Conservation (phyloP, 2,888 invertebrate genomes). For the Charanyca ferruginea region DNA sequence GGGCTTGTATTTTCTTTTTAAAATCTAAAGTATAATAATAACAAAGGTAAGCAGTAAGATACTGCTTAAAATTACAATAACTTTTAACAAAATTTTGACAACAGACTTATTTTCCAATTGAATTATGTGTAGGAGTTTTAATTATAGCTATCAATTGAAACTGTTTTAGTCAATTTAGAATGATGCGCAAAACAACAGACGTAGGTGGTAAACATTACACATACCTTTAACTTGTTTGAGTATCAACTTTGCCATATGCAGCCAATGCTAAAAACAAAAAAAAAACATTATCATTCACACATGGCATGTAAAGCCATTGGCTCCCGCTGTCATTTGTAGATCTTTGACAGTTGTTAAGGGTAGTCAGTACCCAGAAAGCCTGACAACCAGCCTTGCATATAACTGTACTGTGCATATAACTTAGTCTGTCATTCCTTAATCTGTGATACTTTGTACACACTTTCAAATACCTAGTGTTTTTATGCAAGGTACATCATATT, state of each 20-base stretch:
- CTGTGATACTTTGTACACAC: too few relatives aligned
- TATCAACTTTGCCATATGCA: conserved; percentile 97
- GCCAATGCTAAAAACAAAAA: conserved; percentile 95
- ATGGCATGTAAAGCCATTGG: too few relatives aligned
- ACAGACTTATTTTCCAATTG: not conserved
- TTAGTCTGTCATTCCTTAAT: too few relatives aligned
- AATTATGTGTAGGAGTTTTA: conserved; percentile 12
- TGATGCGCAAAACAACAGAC: conserved; percentile 10
- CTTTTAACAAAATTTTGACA: not conserved
- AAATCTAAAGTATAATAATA: too few relatives aligned
- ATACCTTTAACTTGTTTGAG: conserved; percentile 98
- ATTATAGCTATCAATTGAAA: conserved; percentile 10
- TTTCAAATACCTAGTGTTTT: too few relatives aligned
- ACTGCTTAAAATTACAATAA: not conserved
- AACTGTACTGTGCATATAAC: too few relatives aligned
- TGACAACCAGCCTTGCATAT: too few relatives aligned
- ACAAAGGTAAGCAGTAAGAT: not conserved
- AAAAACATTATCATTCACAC: not conserved
- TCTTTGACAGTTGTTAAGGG: too few relatives aligned
- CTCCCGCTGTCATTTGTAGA: too few relatives aligned
- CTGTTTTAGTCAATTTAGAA: conserved; percentile 9
- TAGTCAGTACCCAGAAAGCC: too few relatives aligned
- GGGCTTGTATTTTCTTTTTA: too few relatives aligned
- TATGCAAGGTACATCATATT: too few relatives aligned
- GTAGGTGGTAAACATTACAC: conserved; percentile 40